phyloP scores from a whole-genome alignment of 2,797 vertebrate species.

The Mormyrus proboscirostris region DNA sequence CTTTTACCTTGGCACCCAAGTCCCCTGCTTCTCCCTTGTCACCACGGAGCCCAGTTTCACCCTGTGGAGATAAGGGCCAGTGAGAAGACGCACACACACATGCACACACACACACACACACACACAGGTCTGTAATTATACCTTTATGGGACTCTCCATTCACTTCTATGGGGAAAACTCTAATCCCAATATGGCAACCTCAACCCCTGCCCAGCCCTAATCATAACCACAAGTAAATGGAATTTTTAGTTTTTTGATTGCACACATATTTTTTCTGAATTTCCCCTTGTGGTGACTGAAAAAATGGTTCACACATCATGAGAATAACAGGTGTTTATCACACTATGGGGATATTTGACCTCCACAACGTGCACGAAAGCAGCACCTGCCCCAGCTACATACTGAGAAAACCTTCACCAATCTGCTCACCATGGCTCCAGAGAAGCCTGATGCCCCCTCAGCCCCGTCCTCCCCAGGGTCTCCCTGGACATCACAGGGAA shows the following conservation, averaged over 20 bases:
- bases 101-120: background rate
- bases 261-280: background rate
- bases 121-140: background rate
- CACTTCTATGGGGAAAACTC: background rate
- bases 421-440: conserved; percentile 53
- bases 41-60: conserved; percentile 57
- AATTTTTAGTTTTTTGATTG: background rate
- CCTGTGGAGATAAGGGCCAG: conserved; percentile 39
- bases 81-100: background rate
- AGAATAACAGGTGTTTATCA: background rate
- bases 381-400: background rate
- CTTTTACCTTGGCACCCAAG: conserved; percentile 53
- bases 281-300: background rate
- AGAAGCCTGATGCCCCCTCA: conserved; percentile 64
- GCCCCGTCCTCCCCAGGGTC: conserved; percentile 55
- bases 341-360: background rate
- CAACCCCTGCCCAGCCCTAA: background rate
- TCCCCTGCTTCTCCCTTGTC: conserved; percentile 47
- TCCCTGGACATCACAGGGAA: conserved; percentile 45
- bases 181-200: background rate
- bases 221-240: background rate
- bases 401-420: background rate
- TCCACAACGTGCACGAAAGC: background rate
- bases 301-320: background rate
- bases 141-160: too few species aligned